Conservation (phyloP, 2,888 invertebrate species). For the Drepana falcataria region DNA sequence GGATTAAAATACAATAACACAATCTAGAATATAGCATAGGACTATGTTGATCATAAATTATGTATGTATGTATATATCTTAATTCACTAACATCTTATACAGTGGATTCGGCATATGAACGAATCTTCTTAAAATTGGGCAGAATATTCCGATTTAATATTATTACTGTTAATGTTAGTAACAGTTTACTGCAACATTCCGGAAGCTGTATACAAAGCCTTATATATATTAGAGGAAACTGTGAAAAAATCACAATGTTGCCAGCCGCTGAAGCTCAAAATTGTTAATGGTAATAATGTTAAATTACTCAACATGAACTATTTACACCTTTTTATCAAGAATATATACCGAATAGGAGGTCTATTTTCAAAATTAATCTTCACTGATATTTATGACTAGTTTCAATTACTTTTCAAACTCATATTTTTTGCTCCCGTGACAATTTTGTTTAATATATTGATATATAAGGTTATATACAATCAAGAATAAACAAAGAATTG, state of each 20-base stretch:
- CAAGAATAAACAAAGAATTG: slow-evolving; percentile 70
- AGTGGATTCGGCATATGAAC: slow-evolving; percentile 49
- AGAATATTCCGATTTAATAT: slow-evolving; percentile 14
- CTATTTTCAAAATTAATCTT: slow-evolving; percentile 17
- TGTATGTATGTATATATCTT: slow-evolving; percentile 12
- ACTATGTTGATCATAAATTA: slow-evolving; percentile 7
- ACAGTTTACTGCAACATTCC: slow-evolving; percentile 75
- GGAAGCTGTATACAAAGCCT: slow-evolving; percentile 78
- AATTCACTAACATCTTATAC: slow-evolving; percentile 12
- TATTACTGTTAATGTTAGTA: slow-evolving; percentile 65
- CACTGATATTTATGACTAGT: slow-evolving; percentile 62
- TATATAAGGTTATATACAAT: slow-evolving; percentile 74
- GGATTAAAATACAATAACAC: slow-evolving; percentile 17
- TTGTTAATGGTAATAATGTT: slow-evolving; percentile 56
- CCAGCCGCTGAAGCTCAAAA: slow-evolving; percentile 67
- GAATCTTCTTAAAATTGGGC: slow-evolving; percentile 8
- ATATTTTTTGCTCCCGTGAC: slow-evolving; percentile 47
- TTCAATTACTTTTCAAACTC: slow-evolving; percentile 31
- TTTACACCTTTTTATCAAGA: slow-evolving; percentile 50
- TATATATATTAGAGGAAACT: slow-evolving; percentile 52
- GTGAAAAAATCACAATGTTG: slow-evolving; percentile 65
- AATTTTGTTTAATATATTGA: slow-evolving; percentile 72
- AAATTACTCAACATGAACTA: slow-evolving; percentile 41
- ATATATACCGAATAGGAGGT: slow-evolving; percentile 25
- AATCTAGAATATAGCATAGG: slow-evolving; percentile 14